Evolutionary conservation across 2,888 invertebrate genomes (phyloP).

Genomic region (Barypeithes pellucidus): DNA sequence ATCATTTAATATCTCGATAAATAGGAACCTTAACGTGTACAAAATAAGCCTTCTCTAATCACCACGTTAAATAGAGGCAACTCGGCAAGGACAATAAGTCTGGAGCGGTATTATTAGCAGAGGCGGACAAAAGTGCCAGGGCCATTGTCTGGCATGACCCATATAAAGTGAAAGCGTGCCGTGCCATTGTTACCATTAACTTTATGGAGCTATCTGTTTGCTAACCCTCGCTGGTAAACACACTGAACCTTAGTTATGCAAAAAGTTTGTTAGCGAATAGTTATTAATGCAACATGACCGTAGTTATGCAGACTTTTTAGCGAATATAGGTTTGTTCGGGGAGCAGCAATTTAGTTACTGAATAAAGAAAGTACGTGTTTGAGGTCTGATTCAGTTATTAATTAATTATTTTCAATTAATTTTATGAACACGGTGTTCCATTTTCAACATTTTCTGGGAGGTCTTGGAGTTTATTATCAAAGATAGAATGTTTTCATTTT

Average conservation of each 20-base stretch:
- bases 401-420: too few relatives aligned
- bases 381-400: too few relatives aligned
- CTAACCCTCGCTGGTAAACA: not conserved
- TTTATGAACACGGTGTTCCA: too few relatives aligned
- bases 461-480: too few relatives aligned
- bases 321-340: too few relatives aligned
- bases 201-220: conserved; percentile 7
- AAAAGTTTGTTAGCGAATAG: not conserved
- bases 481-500: too few relatives aligned
- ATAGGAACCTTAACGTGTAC: not conserved
- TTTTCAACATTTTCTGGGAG: too few relatives aligned
- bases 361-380: too few relatives aligned
- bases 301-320: too few relatives aligned
- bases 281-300: too few relatives aligned
- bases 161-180: conserved; percentile 2
- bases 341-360: too few relatives aligned
- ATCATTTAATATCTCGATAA: too few relatives aligned
- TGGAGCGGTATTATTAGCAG: not conserved
- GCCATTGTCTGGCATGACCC: conserved; percentile 6
- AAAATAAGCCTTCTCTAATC: not conserved
- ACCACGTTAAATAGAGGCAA: not conserved
- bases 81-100: not conserved
- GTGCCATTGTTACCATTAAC: conserved; percentile 2
- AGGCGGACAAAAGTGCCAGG: not conserved
- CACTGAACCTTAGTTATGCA: conserved; percentile 2